Evolutionary conservation across 2,113 vertebrate species (phyloP).

Genomic region (Sinocyclocheilus grahami): DNA sequence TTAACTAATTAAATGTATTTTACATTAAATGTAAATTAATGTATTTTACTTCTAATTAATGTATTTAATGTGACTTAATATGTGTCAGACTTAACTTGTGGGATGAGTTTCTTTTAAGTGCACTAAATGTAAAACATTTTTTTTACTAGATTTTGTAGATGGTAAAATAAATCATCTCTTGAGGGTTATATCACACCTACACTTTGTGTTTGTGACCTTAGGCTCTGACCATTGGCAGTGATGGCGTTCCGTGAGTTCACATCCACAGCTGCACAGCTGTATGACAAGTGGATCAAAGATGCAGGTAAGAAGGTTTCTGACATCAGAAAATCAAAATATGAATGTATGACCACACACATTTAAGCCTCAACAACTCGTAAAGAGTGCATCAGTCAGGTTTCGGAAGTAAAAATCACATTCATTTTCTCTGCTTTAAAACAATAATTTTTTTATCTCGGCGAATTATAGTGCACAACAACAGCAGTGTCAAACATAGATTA

Average conservation of each 20-base stretch:
- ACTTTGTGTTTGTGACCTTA: conserved; percentile 27
- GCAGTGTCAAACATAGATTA: background rate
- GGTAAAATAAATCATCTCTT: no score
- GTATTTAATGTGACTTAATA: background rate
- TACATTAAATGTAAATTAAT: no score
- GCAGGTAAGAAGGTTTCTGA: conserved; percentile 75
- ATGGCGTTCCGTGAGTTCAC: conserved; percentile 88
- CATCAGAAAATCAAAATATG: background rate
- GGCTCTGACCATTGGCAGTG: conserved; percentile 60
- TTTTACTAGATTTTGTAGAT: no score
- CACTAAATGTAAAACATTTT: background rate
- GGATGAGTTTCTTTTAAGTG: background rate
- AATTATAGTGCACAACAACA: background rate
- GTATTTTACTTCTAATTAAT: no score
- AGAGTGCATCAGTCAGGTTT: background rate
- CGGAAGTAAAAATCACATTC: background rate
- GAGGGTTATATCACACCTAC: background rate
- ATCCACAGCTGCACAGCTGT: conserved; percentile 81
- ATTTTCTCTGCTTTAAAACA: no score
- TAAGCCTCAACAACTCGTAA: background rate
- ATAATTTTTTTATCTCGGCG: background rate
- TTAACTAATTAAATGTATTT: no score
- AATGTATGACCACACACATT: background rate
- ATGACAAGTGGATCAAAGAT: conserved; percentile 88
- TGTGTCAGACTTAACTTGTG: background rate